Evolutionary conservation across 1,140 invertebrate genomes (phyloP).

Genomic region (Choristoneura fumiferana): DNA sequence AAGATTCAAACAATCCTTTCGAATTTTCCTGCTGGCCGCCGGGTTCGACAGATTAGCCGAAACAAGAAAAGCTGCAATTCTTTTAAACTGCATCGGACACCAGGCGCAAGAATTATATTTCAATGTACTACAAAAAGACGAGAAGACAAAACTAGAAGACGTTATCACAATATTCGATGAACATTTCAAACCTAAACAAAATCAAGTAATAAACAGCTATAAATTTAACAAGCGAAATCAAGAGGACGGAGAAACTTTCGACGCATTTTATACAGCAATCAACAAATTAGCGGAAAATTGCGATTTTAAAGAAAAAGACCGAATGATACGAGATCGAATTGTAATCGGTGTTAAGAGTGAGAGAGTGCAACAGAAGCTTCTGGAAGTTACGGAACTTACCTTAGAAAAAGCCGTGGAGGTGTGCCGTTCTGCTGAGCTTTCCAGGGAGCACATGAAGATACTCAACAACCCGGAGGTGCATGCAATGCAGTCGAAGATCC

Average conservation of each 20-base stretch:
- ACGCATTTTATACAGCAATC: slow-evolving; percentile 35
- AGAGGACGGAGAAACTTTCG: slow-evolving; percentile 37
- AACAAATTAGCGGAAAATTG: slow-evolving; percentile 33
- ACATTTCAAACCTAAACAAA: not conserved
- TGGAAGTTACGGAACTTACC: slow-evolving; percentile 39
- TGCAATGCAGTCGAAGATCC: not conserved
- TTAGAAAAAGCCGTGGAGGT: slow-evolving; percentile 40
- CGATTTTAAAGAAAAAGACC: slow-evolving; percentile 31
- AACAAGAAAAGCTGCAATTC: not conserved
- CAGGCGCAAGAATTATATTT: not conserved
- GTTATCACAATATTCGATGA: not conserved
- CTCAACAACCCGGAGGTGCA: not conserved
- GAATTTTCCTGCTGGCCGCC: not conserved
- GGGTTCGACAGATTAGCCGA: not conserved
- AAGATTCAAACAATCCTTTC: not conserved
- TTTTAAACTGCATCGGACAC: not conserved
- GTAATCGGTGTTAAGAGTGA: slow-evolving; percentile 38
- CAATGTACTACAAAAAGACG: not conserved
- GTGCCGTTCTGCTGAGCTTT: slow-evolving; percentile 35
- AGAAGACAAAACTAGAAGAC: not conserved
- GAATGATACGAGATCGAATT: slow-evolving; percentile 44
- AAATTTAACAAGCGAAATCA: not conserved
- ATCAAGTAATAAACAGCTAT: not conserved
- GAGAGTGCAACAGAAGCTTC: slow-evolving; percentile 40
- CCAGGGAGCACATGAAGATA: slow-evolving; percentile 7